Conservation (phyloP, 1,140 invertebrate species). For the Mizuhopecten yessoensis region DNA sequence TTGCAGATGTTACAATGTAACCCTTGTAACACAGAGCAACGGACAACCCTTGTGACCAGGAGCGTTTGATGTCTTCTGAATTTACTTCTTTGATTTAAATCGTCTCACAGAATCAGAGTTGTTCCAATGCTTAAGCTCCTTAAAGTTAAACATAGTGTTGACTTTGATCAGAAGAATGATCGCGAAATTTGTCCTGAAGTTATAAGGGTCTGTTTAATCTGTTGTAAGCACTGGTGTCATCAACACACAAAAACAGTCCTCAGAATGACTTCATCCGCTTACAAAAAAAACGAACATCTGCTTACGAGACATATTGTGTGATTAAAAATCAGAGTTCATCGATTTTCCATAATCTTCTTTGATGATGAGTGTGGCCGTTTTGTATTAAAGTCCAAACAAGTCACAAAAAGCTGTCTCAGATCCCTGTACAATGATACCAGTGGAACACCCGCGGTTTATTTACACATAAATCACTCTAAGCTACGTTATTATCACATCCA, state of each 20-base stretch:
- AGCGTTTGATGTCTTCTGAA: neutral
- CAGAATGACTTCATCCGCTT: neutral
- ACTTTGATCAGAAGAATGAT: neutral
- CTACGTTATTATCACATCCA: neutral
- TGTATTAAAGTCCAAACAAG: neutral
- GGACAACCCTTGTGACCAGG: neutral
- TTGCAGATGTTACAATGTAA: neutral
- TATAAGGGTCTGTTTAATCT: neutral
- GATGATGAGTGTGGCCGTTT: neutral
- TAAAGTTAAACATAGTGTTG: neutral
- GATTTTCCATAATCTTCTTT: slow-evolving; percentile 16
- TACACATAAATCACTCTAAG: too few species aligned
- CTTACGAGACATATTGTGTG: neutral
- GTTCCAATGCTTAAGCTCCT: slow-evolving; percentile 4
- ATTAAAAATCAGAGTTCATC: neutral
- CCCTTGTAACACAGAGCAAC: neutral
- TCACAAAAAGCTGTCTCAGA: neutral
- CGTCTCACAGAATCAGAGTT: neutral
- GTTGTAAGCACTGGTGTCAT: neutral
- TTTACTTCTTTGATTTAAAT: neutral
- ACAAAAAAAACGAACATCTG: neutral
- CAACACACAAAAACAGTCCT: neutral
- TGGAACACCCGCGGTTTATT: neutral
- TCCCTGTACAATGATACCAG: neutral
- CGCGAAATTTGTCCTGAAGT: neutral